phyloP scores from a whole-genome alignment of 92 coral and sea anemone species.

The Diadumene lineata region DNA sequence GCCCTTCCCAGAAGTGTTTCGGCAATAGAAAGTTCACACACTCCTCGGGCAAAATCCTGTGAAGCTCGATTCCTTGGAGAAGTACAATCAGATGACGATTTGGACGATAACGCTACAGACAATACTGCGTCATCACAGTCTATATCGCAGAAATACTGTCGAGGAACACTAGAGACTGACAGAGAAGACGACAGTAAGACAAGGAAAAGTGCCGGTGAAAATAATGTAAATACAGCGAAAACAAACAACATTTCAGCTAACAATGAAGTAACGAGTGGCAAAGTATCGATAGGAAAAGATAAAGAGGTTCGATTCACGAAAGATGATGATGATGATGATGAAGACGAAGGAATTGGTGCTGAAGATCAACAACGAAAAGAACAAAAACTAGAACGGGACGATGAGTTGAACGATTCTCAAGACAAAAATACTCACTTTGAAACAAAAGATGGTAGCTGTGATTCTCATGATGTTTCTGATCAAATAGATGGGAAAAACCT shows the following conservation, averaged over 20 bases:
- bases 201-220: neutral
- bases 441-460: neutral
- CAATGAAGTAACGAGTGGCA: neutral
- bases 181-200: neutral
- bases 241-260: neutral
- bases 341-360: no score
- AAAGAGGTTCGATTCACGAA: neutral
- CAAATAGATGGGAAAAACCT: no score
- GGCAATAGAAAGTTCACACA: no score
- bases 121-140: neutral
- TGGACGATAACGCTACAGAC: constrained; percentile 13
- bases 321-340: neutral
- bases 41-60: neutral
- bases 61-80: constrained; percentile 37
- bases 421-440: neutral
- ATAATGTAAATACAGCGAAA: neutral
- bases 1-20: no score
- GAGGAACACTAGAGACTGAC: constrained; percentile 38
- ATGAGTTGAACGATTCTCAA: neutral
- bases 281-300: constrained; percentile 4
- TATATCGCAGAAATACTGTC: constrained; percentile 34
- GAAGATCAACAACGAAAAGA: neutral
- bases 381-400: neutral
- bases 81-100: constrained; percentile 27
- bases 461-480: neutral